phyloP scores from a whole-genome alignment of 2,113 vertebrate species.

The Ailuropoda melanoleuca region DNA sequence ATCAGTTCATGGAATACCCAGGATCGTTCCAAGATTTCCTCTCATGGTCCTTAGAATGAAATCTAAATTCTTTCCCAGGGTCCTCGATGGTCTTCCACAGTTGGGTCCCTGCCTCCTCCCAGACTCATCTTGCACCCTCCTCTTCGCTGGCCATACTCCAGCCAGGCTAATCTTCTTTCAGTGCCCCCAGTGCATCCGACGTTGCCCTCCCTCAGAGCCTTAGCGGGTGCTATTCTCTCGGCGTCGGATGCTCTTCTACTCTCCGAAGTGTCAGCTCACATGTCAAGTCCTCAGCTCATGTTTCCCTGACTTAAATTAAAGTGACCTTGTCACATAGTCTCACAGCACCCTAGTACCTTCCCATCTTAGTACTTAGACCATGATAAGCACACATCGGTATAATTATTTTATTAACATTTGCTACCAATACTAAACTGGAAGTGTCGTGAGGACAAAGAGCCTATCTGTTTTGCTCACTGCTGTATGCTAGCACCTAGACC shows the following conservation, averaged over 20 bases:
- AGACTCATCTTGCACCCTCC: not conserved
- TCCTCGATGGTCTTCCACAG: not conserved
- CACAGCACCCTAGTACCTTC: not conserved
- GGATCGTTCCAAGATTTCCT: not conserved
- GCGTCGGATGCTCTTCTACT: not conserved
- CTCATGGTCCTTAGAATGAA: not conserved
- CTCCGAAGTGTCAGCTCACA: not conserved
- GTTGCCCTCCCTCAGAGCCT: not conserved
- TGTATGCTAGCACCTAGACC: not conserved
- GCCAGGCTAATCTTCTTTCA: not conserved
- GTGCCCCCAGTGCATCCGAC: not conserved
- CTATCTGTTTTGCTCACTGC: not conserved
- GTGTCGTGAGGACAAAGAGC: not conserved
- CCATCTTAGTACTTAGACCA: not conserved
- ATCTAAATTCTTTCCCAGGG: not conserved
- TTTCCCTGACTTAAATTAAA: not conserved
- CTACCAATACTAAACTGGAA: not conserved
- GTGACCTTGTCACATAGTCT: not conserved
- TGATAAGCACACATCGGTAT: not conserved
- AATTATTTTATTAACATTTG: conserved; percentile 17
- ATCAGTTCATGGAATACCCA: not conserved
- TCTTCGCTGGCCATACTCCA: not conserved
- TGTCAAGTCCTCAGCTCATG: not conserved
- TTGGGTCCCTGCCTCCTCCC: not conserved
- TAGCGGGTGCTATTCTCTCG: not conserved